phyloP scores from a whole-genome alignment of 2,797 vertebrate species.

The Lacerta bilineata region DNA sequence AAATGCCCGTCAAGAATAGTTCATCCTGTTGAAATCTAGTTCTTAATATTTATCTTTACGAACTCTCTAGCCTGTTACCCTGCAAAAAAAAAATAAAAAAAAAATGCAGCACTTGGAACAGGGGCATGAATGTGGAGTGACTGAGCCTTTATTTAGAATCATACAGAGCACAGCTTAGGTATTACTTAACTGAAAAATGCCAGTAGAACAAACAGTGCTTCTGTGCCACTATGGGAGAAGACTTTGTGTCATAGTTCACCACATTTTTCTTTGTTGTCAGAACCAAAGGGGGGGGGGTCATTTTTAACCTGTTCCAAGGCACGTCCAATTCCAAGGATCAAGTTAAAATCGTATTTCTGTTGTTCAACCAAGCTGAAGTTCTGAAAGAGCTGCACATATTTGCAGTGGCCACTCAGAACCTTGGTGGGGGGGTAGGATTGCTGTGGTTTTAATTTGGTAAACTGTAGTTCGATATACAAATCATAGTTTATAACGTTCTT shows the following conservation, averaged over 20 bases:
- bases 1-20: neutral
- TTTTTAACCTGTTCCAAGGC: neutral
- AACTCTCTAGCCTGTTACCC: neutral
- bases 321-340: neutral
- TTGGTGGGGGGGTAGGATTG: no score
- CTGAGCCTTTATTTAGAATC: neutral
- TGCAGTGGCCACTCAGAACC: neutral
- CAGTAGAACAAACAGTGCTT: neutral
- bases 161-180: neutral
- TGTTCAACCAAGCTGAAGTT: neutral
- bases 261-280: neutral
- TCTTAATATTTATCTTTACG: neutral
- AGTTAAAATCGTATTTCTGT: neutral
- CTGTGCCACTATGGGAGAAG: neutral
- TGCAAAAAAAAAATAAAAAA: neutral
- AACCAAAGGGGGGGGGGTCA: neutral
- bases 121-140: neutral
- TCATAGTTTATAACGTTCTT: neutral
- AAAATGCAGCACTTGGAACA: neutral
- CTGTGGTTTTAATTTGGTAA: neutral
- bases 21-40: neutral
- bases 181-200: neutral
- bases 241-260: neutral
- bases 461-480: neutral
- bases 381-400: neutral